Evolutionary conservation across 2,888 invertebrate species (phyloP).

Genomic region (Dexiosoma caninum): DNA sequence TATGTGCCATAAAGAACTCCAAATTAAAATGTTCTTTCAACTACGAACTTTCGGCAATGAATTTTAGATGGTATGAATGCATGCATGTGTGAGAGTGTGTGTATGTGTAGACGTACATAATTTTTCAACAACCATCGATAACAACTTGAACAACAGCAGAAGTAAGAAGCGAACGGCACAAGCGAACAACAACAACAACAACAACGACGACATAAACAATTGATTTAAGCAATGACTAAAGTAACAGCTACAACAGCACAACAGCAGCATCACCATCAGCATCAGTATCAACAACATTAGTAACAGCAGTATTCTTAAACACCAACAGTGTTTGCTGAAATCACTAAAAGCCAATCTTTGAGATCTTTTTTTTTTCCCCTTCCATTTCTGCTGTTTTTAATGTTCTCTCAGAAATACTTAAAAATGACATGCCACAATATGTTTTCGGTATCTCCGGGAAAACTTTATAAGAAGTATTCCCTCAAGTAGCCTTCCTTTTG

Average conservation of each 20-base stretch:
- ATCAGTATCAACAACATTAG: conserved; percentile 19
- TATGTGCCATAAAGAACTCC: conserved; percentile 68
- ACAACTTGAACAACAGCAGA: conserved; percentile 43
- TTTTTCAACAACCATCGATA: conserved; percentile 48
- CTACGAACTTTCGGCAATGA: conserved; percentile 74
- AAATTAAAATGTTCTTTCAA: conserved; percentile 77
- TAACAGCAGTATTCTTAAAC: conserved; percentile 52
- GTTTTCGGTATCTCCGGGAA: neutral
- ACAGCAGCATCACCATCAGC: neutral
- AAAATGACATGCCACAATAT: conserved; percentile 53
- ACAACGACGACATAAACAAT: conserved; percentile 52
- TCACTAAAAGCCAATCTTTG: conserved; percentile 63
- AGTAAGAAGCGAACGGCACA: conserved; percentile 19
- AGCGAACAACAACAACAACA: conserved; percentile 22
- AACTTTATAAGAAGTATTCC: conserved; percentile 4
- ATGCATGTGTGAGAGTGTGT: too few relatives aligned
- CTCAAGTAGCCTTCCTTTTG: conserved; percentile 16
- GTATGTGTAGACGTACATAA: conserved; percentile 31
- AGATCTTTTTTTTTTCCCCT: too few relatives aligned
- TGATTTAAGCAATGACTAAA: conserved; percentile 51
- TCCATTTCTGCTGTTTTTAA: conserved; percentile 36
- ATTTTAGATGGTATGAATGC: conserved; percentile 57
- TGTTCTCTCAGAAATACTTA: conserved; percentile 48
- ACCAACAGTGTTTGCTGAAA: conserved; percentile 65
- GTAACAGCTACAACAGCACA: conserved; percentile 18